These are phyloP conservation scores for Psilopogon haemacephalus DNA, from an alignment of 2,113 vertebrate genomes.

Conservation along the genomic window DNA sequence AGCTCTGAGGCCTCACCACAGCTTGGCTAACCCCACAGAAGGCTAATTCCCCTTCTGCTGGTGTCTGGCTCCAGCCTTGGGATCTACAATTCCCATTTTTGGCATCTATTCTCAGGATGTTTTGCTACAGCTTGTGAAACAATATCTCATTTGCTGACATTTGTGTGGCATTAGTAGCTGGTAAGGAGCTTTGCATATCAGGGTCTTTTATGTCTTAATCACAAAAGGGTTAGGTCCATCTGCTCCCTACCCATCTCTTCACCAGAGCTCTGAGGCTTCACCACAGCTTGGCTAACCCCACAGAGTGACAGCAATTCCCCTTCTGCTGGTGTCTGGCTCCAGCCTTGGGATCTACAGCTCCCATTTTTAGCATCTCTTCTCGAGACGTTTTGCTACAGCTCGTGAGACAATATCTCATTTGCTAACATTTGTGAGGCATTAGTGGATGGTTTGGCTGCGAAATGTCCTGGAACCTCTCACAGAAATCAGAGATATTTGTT, in stretches of 20 bases:
- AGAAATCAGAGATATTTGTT: conserved; percentile 21
- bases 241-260: background rate
- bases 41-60: background rate
- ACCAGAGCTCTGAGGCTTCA: background rate
- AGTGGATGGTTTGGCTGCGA: background rate
- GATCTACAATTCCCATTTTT: background rate
- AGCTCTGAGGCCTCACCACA: background rate
- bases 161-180: background rate
- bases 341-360: background rate
- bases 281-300: background rate
- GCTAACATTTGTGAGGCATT: background rate
- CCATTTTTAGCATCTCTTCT: background rate
- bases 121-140: background rate
- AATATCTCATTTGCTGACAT: background rate
- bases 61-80: background rate
- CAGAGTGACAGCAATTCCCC: background rate
- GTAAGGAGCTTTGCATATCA: too few relatives aligned
- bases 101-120: background rate
- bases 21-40: background rate
- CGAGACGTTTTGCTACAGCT: background rate
- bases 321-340: background rate
- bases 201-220: background rate
- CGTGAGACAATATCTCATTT: background rate
- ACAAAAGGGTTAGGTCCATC: background rate
- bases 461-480: background rate